These are phyloP conservation scores for Machimus rusticus DNA, from an alignment of 2,888 invertebrate species.

Conservation along the genomic window DNA sequence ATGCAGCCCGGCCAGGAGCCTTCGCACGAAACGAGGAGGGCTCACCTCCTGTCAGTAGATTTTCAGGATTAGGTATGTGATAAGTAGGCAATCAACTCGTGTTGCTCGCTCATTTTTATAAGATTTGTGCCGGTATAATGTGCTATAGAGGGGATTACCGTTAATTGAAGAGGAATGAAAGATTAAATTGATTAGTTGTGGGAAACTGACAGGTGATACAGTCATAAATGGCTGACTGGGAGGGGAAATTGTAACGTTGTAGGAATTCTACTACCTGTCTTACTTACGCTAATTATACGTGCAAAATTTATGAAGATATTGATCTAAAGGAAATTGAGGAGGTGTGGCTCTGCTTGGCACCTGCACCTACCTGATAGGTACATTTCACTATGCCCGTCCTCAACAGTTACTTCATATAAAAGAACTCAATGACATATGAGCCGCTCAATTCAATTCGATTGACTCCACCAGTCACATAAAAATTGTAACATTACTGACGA, in stretches of 20 bases:
- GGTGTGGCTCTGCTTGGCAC: no score
- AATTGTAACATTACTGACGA: no score
- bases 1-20: background rate
- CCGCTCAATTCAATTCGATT: no score
- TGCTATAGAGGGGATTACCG: background rate
- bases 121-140: background rate
- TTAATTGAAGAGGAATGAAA: background rate
- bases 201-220: background rate
- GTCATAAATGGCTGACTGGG: background rate
- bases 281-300: background rate
- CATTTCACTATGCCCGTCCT: no score
- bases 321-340: background rate
- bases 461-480: no score
- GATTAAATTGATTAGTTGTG: background rate
- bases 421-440: no score
- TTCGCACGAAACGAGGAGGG: background rate
- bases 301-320: background rate
- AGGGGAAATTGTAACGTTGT: background rate
- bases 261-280: background rate
- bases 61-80: slow-evolving; percentile 11
- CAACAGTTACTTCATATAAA: no score
- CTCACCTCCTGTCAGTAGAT: slow-evolving; percentile 8
- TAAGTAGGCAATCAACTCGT: background rate
- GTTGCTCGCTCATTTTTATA: background rate
- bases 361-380: no score